Base-by-base conservation (phyloP, 1,140 invertebrate genomes). In the Zaprionus kolodkinae region DNA sequence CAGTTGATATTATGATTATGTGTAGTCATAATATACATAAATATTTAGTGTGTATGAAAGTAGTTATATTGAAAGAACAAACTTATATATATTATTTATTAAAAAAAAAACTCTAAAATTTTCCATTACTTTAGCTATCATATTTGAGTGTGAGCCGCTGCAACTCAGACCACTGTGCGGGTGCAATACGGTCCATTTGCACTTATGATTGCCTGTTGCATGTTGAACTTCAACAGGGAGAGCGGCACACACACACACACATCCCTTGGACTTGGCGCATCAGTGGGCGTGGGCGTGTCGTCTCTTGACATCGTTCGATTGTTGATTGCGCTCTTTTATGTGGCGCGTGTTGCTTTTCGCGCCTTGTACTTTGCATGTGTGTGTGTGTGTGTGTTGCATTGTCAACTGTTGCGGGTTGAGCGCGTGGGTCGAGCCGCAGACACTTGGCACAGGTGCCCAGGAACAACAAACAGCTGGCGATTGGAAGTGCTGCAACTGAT, bases 381-480 rank as follows among this genome's bases (percentile, higher is more conserved):
- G 13, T 68, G 35, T 13, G 35, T 40, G 13, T 45, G 10, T 50
- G n/a, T 63, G 25, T 64, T 25, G 33, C 43, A 43, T 43, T 35
- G 55, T 45, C 79, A 79, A 52, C 66, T 79, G 80, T 72, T 77
- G 79, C 62, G 62, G 77, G 61, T 55, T 55, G 50, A 45, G 40
- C 66, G 77, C 84, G 84, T 88, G 77, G 81, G 71, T 78, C 78
- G 78, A 56, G 57, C 75, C 72, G 36, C 75, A 84, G 78, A 89
- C 84, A 88, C 84, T 88, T 88, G 84, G 76, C 70, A 71, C 84
- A 88, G 84, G 84, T 81, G 69, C 68, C 30, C 84, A 88, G 81
- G 55, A 87, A 55, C 21, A n/a, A 11, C 11, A 3, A 17, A 36
- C 38, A n/a, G 63, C 10, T 43, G 43, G 1, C n/a, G 15, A 62